Conservation (phyloP, 2,888 invertebrate species). For the Heteropelma amictum region DNA sequence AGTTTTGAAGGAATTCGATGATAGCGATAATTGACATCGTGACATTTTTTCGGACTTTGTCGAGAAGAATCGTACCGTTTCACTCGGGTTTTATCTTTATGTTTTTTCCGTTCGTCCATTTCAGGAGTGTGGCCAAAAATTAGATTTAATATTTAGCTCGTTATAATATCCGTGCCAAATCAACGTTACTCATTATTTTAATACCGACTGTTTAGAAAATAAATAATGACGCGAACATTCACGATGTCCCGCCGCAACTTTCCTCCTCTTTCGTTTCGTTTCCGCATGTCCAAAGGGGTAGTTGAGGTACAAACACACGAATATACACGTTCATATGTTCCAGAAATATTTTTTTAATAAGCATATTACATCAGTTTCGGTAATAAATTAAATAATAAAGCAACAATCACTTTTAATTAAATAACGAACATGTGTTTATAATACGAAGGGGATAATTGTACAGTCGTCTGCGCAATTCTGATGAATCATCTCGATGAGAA, state of each 20-base stretch:
- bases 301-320: background rate
- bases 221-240: background rate
- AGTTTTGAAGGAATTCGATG: no score
- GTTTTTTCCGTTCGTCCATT: no score
- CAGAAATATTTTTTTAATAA: conserved; percentile 13
- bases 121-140: background rate
- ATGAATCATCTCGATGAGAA: background rate
- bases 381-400: conserved; percentile 58
- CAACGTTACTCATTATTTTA: background rate
- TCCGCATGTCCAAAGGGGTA: background rate
- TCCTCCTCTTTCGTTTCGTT: background rate
- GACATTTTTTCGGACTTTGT: no score
- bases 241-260: no score
- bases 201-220: background rate
- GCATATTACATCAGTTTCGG: conserved; percentile 37
- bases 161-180: no score
- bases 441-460: background rate
- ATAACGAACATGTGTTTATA: conserved; percentile 48
- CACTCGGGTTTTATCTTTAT: no score
- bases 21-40: no score
- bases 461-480: background rate
- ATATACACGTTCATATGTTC: background rate
- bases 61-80: no score
- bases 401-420: conserved; percentile 59
- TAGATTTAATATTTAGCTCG: background rate